These are phyloP conservation scores for Fragum whitleyi DNA, from an alignment of 2,888 invertebrate species.

Conservation along the genomic window DNA sequence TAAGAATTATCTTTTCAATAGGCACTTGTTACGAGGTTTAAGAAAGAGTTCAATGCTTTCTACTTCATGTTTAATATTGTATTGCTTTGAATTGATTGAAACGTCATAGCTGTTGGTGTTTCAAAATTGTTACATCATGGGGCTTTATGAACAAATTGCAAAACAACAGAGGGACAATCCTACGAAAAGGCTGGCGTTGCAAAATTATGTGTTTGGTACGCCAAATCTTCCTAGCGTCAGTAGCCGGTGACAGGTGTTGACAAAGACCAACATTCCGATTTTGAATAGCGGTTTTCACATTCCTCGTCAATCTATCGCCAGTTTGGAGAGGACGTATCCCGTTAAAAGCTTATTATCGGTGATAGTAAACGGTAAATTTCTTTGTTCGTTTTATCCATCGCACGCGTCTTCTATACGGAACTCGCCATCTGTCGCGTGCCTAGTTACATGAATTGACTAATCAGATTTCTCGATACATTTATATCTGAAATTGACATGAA, in stretches of 20 bases:
- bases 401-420: constrained; percentile 22
- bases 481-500: background rate
- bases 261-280: background rate
- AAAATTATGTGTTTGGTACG: no score
- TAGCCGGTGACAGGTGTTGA: constrained; percentile 17
- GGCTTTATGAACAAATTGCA: no score
- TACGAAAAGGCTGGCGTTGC: no score
- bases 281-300: constrained; percentile 2
- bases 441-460: constrained; percentile 26
- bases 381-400: constrained; percentile 3
- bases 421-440: constrained; percentile 49
- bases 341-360: constrained; percentile 17
- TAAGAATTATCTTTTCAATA: no score
- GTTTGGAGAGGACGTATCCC: background rate
- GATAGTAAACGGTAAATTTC: background rate
- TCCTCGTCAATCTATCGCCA: constrained; percentile 8
- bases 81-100: no score
- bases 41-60: no score
- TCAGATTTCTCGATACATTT: constrained; percentile 20
- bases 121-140: no score
- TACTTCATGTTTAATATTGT: no score
- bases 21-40: no score
- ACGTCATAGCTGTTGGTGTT: no score
- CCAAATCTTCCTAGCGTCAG: background rate
- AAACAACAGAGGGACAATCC: no score